Base-by-base conservation (phyloP, 2,797 vertebrate genomes). In the Poecilia gillii region DNA sequence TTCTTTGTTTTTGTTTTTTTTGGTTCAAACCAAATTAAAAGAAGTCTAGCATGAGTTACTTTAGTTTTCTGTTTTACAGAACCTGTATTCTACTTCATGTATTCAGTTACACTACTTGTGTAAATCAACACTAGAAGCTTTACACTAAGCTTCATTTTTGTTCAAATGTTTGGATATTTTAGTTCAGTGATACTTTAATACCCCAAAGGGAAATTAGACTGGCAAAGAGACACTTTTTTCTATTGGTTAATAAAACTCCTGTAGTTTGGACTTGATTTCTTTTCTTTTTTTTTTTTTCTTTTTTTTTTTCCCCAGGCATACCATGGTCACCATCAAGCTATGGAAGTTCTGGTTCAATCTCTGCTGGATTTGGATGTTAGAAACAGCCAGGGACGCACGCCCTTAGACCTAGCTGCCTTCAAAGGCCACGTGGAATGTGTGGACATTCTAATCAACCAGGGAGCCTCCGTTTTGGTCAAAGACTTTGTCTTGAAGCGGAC, bases 381-480 rank as follows among this genome's bases (percentile, higher is more conserved):
- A 88, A 99, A 99, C 82, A 93, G 93, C 79, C 97, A 97, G 11
- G 99, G 99, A 72, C 96, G 97, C 83, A 99, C 99, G 1, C 97
- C 99, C 25, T 87, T 99, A 88, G 97, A 98, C 89, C 95, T 99
- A 87, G 98, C 99, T 81, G 97, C 98, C 73, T 98, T 99, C 82
- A 98, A 98, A 89, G 99, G 99, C 81, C 99, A 99, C 0, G 96
- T 98, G 71, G 98, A 99, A 94, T 99, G 98, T 95, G 98, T 99
- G 91, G 97, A 99, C 64, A 97, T 99, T 84, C 96, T 99, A 39
- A 98, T 99, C 92, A 99, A 98, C 94, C 99, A 99, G 93, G 98
- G 99, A 85, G 98, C 99, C 74, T 99, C 99, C 33, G 98, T 98
- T 88, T 92, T 99, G 87, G 97, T 99, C 70, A 99, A 99, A 94